Percentiles rank a stretch among this genome's conserved stretches.
phyloP scores from a whole-genome alignment of 1,140 invertebrate genomes.

The Magallana ariakensis region DNA sequence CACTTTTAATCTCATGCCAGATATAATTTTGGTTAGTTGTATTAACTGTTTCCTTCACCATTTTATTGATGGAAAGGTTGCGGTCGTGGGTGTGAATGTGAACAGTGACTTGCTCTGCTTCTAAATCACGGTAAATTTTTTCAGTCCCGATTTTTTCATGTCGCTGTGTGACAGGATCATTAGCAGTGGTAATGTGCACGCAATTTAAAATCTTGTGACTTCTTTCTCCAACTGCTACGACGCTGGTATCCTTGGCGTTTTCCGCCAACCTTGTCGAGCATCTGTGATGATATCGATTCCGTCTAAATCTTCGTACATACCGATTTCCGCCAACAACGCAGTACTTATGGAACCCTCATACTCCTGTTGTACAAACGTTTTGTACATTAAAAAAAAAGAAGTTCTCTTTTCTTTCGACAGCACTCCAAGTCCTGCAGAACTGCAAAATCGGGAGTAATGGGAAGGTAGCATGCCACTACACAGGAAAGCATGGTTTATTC shows the following conservation, averaged over 20 bases:
- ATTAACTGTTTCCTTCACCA: background rate
- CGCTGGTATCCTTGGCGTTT: conserved; percentile 41
- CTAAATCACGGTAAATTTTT: background rate
- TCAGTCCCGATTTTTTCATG: conserved; percentile 47
- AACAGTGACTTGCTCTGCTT: conserved; percentile 4
- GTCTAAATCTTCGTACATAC: too few relatives aligned
- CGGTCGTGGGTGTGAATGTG: conserved; percentile 32
- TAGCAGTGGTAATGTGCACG: conserved; percentile 19
- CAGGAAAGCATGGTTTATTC: too few relatives aligned
- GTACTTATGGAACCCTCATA: too few relatives aligned
- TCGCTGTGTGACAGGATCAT: conserved; percentile 44
- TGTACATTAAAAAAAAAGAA: too few relatives aligned
- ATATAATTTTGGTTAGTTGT: conserved; percentile 43
- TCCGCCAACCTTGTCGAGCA: conserved; percentile 40
- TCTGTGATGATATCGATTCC: background rate
- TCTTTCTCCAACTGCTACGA: conserved; percentile 37
- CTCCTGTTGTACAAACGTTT: too few relatives aligned
- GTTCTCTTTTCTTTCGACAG: too few relatives aligned
- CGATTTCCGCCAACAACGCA: too few relatives aligned
- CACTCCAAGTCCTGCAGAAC: too few relatives aligned
- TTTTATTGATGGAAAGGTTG: conserved; percentile 45
- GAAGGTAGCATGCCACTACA: too few relatives aligned
- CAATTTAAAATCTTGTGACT: conserved; percentile 36
- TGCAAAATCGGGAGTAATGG: background rate
- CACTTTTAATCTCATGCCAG: conserved; percentile 42